Evolutionary conservation across 2,113 vertebrate species (phyloP), one percentile per base, ranked within the genome.

Genomic region (Protobothrops flavoviridis): DNA sequence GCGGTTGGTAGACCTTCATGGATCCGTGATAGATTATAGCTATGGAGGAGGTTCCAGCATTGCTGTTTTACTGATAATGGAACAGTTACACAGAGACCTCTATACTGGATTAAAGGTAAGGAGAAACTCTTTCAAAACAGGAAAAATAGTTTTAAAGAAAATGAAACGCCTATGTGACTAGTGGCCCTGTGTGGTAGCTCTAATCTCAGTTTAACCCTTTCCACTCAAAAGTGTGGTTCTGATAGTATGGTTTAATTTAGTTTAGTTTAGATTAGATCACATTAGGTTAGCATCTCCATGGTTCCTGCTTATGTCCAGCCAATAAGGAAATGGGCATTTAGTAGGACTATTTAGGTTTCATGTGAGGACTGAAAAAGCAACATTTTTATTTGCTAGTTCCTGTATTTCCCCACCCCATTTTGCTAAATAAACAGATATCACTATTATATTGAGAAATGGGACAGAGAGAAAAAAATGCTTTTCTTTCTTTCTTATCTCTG

Each of bases 21-120:
- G 99, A 0, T 99, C 99, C 0, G 99, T 99, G 85, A 99, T 99
- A 2, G 99, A 99, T 95, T 98, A 99, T 93, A 98, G 96, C 81
- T 99, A 99, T 0, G 98, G 97, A 0, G 98, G 97, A 0, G 99
- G 99, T 95, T 99, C 99, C 95, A 99, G 99, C 97, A 99, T 99
- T 0, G 99, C 99, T 0, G 99, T 99, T 93, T 97, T 99, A 91
- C 98, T 99, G 17, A 99, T 99, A 87, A 99, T 99, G 99, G 99
- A 99, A 94, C 97, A 99, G 56, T 97, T 99, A 21, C 99, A 99
- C 97, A 97, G 99, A 95, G 99, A 99, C 94, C 99, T 99, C 92
- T 99, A 99, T 94, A 98, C 99, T 0, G 99, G 99, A 13, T 95
- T 99, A 17, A 99, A 99, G 99, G 99, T 99, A 93, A 95, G 92